Evolutionary conservation across 2,888 invertebrate genomes (phyloP).

Genomic region (Automeris io): DNA sequence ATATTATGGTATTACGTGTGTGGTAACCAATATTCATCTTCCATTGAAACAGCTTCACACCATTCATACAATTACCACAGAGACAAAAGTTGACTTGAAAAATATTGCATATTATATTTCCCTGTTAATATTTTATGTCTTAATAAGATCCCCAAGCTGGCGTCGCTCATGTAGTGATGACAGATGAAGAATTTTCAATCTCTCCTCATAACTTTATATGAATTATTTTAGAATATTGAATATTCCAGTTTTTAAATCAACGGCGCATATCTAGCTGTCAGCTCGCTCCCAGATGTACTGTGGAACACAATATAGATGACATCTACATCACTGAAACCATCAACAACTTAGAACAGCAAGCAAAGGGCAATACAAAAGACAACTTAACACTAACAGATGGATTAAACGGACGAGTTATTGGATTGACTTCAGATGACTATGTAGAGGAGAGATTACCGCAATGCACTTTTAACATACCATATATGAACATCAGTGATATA

Average conservation of each 20-base stretch:
- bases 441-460: slow-evolving; percentile 43
- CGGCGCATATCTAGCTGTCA: slow-evolving; percentile 65
- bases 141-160: no score
- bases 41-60: no score
- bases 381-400: slow-evolving; percentile 18
- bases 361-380: slow-evolving; percentile 17
- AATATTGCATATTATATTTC: no score
- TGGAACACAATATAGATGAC: slow-evolving; percentile 45
- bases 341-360: slow-evolving; percentile 18
- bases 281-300: slow-evolving; percentile 37
- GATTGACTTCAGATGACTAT: slow-evolving; percentile 58
- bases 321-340: slow-evolving; percentile 38
- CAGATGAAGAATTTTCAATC: no score
- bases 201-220: no score
- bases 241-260: slow-evolving; percentile 50
- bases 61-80: no score
- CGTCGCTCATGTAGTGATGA: no score
- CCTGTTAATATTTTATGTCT: no score
- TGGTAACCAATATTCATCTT: no score
- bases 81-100: no score
- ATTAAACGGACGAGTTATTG: slow-evolving; percentile 34
- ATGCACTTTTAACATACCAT: slow-evolving; percentile 35
- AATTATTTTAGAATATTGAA: no score
- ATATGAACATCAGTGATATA: slow-evolving; percentile 46
- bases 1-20: no score